Conservation (phyloP, 1,140 invertebrate genomes). For the Battus philenor region DNA sequence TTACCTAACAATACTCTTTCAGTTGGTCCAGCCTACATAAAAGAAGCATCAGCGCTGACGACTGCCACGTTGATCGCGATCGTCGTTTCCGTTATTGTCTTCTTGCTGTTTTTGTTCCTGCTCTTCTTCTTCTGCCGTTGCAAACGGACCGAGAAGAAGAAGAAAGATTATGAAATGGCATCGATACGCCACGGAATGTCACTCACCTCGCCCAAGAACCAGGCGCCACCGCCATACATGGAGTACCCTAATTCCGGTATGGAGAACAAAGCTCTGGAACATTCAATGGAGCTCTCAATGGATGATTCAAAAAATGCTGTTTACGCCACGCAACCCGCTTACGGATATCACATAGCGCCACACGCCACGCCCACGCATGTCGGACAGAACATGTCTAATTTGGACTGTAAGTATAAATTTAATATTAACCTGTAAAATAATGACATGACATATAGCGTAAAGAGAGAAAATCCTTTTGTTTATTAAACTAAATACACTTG, state of each 20-base stretch:
- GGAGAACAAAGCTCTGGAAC: conserved; percentile 93
- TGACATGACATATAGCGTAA: no score
- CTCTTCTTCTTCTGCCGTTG: conserved; percentile 91
- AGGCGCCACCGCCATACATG: conserved; percentile 87
- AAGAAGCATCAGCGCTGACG: conserved; percentile 84
- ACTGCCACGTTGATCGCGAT: conserved; percentile 88
- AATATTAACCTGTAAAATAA: no score
- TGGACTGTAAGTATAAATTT: conserved; percentile 83
- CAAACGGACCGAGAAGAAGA: conserved; percentile 88
- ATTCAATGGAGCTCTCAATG: conserved; percentile 88
- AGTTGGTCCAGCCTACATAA: conserved; percentile 88
- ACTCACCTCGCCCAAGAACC: conserved; percentile 86
- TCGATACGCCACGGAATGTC: conserved; percentile 81
- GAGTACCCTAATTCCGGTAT: conserved; percentile 85
- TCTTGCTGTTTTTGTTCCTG: conserved; percentile 85
- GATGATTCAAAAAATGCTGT: conserved; percentile 88
- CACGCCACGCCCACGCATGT: conserved; percentile 56
- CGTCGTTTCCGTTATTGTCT: conserved; percentile 87
- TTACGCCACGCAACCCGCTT: conserved; percentile 88
- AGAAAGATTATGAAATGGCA: conserved; percentile 94
- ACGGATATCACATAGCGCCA: conserved; percentile 84
- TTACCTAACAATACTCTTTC: no score
- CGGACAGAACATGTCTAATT: conserved; percentile 81
- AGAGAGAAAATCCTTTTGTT: no score
- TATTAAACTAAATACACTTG: no score